phyloP scores from a whole-genome alignment of 2,113 vertebrate genomes.

The Hippocampus abdominalis region DNA sequence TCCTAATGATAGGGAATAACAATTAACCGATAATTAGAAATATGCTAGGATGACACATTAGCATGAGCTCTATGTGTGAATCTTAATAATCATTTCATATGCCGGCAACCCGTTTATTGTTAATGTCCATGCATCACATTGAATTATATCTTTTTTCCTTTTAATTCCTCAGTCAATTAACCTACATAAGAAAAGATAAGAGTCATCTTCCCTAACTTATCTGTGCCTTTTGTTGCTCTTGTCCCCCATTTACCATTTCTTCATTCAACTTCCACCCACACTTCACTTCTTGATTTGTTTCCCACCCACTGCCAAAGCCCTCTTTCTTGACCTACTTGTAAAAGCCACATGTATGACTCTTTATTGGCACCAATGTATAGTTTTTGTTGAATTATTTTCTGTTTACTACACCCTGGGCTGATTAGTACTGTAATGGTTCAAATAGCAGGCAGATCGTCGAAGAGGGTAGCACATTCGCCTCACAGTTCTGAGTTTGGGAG shows the following conservation, averaged over 20 bases:
- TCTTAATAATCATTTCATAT: conserved; percentile 58
- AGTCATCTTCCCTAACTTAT: conserved; percentile 50
- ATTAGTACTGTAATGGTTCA: too few relatives aligned
- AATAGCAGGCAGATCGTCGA: too few relatives aligned
- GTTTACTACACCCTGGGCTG: not conserved
- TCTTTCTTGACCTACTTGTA: conserved; percentile 7
- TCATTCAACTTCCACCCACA: not conserved
- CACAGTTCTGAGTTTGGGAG: too few relatives aligned
- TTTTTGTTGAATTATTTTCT: not conserved
- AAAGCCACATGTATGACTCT: not conserved
- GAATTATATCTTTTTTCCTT: conserved; percentile 49
- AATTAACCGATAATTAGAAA: conserved; percentile 80
- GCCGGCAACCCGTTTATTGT: conserved; percentile 51
- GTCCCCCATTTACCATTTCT: conserved; percentile 45
- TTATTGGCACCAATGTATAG: not conserved
- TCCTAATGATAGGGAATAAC: conserved; percentile 75
- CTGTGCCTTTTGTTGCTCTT: conserved; percentile 51
- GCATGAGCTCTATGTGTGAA: conserved; percentile 15
- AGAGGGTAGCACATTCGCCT: too few relatives aligned
- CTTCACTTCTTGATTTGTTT: not conserved
- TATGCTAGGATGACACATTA: conserved; percentile 61
- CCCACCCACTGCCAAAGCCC: fast-evolving
- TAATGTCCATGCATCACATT: conserved; percentile 50
- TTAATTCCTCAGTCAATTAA: conserved; percentile 71
- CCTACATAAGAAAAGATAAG: conserved; percentile 62